Conservation (phyloP, 2,888 invertebrate genomes). For the Emesis russula region DNA sequence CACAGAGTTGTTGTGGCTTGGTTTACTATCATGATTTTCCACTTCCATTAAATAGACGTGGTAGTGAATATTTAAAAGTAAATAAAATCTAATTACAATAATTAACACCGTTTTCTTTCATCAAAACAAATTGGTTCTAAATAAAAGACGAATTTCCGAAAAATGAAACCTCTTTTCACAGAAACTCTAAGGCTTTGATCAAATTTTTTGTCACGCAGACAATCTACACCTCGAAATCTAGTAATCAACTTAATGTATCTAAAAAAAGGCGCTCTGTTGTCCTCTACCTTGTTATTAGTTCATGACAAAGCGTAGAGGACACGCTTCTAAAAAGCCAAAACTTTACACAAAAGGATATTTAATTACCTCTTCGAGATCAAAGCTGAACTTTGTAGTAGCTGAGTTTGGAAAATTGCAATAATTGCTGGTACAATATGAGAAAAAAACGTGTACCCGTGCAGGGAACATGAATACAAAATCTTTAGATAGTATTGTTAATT, state of each 20-base stretch:
- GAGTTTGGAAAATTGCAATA: conserved; percentile 22
- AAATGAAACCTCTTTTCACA: conserved; percentile 1
- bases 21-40: too few relatives aligned
- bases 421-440: not conserved
- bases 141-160: not conserved
- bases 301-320: conserved; percentile 11
- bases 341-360: conserved; percentile 73
- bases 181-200: not conserved
- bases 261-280: conserved; percentile 76
- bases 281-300: conserved; percentile 45
- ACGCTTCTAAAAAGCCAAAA: conserved; percentile 45
- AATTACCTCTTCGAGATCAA: conserved; percentile 78
- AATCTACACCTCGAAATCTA: conserved; percentile 13
- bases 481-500: too few relatives aligned
- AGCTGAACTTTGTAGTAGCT: conserved; percentile 62
- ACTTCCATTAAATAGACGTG: too few relatives aligned
- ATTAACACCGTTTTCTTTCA: not conserved
- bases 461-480: too few relatives aligned
- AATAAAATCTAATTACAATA: not conserved
- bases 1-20: too few relatives aligned
- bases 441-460: not conserved
- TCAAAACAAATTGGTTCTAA: not conserved
- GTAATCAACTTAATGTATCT: conserved; percentile 27
- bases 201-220: conserved; percentile 6
- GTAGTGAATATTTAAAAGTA: too few relatives aligned